Evolutionary conservation across 2,888 invertebrate genomes (phyloP).

Genomic region (Drosophila dives): DNA sequence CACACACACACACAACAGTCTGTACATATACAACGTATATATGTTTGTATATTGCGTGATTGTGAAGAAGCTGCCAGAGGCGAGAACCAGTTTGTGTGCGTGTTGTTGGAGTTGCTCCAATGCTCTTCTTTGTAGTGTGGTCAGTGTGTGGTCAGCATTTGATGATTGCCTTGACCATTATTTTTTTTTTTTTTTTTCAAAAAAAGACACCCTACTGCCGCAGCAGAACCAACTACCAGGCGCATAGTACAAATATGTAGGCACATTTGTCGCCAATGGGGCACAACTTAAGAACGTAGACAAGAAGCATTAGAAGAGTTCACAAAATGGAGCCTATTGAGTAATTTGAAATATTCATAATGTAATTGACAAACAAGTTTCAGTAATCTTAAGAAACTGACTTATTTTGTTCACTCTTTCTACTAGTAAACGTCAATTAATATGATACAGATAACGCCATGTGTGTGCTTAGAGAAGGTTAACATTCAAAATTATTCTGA

Average conservation of each 20-base stretch:
- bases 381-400: neutral
- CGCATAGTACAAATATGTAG: conserved; percentile 21
- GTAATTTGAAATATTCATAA: neutral
- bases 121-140: conserved; percentile 35
- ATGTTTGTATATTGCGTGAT: conserved; percentile 21
- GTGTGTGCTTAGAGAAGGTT: neutral
- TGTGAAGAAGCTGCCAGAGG: conserved; percentile 50
- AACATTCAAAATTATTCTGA: neutral
- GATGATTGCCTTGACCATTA: conserved; percentile 68
- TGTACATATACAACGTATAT: neutral
- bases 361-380: neutral
- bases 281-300: neutral
- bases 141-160: conserved; percentile 67
- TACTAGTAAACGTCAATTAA: neutral
- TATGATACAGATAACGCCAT: neutral
- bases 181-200: conserved; percentile 14
- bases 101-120: conserved; percentile 28
- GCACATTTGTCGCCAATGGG: neutral
- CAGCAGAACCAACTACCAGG: conserved; percentile 49
- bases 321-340: neutral
- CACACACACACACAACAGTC: conserved; percentile 7
- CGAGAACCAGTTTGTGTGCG: conserved; percentile 64
- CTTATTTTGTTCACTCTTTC: neutral
- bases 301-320: neutral
- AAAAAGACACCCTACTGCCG: conserved; percentile 51